Evolutionary conservation across 2,797 vertebrate genomes (phyloP).

Genomic region (Echeneis naucrates): DNA sequence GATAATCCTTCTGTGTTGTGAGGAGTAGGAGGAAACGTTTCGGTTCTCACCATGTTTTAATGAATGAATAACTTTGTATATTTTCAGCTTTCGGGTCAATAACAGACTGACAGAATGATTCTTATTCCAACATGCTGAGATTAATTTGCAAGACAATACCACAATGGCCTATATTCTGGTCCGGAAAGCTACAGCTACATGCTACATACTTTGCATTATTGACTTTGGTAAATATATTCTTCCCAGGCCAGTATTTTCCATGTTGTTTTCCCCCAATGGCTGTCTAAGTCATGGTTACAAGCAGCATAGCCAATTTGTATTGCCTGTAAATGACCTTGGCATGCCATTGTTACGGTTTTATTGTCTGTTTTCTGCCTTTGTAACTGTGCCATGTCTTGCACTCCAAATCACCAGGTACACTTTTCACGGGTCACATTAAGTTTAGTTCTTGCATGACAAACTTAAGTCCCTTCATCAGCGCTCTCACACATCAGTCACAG

Average conservation of each 20-base stretch:
- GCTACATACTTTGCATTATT: constrained; percentile 66
- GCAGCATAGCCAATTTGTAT: constrained; percentile 48
- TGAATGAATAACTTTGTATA: constrained; percentile 17
- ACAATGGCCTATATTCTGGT: constrained; percentile 49
- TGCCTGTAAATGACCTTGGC: constrained; percentile 71
- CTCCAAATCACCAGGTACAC: constrained; percentile 49
- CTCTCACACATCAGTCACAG: constrained; percentile 31
- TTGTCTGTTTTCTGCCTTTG: constrained; percentile 51
- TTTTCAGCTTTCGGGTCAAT: constrained; percentile 32
- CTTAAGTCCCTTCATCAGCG: constrained; percentile 33
- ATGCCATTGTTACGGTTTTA: constrained; percentile 62
- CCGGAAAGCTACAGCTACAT: constrained; percentile 34
- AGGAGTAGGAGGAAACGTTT: constrained; percentile 26
- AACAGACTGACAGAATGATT: constrained; percentile 24
- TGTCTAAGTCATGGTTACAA: constrained; percentile 49
- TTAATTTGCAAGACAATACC: constrained; percentile 32
- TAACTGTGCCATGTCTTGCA: constrained; percentile 45
- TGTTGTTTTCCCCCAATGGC: constrained; percentile 51
- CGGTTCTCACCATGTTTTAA: constrained; percentile 27
- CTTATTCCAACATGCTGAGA: constrained; percentile 26
- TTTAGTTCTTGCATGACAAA: constrained; percentile 31
- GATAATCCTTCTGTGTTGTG: constrained; percentile 37
- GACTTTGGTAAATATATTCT: constrained; percentile 62
- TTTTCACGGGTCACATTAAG: constrained; percentile 52
- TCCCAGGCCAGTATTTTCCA: constrained; percentile 46